Base-by-base conservation (phyloP, 1,140 invertebrate species). In the Geopemphigus sp. region DNA sequence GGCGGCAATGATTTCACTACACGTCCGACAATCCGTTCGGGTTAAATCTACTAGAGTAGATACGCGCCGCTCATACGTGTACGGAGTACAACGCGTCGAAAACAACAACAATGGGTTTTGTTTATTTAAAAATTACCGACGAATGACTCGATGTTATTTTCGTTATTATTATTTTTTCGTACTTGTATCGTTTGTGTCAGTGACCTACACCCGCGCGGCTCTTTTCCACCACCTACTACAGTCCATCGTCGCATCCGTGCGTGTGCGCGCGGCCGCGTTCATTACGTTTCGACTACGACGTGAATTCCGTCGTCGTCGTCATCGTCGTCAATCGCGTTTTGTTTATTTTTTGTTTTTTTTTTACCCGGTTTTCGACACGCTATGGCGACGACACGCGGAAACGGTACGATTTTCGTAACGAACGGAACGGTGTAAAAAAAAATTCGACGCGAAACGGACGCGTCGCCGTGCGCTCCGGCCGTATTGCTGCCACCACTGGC, bases 91-190 rank as follows among this genome's bases (percentile, higher is more conserved):
- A 63, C 24, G 26, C 29, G 5, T 17, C 19, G 15, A 22, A 64
- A 64, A 63, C 26, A 14, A 64, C 19, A 64, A 64, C 32, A 64
- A 64, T 64, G 29, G 17, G 24, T 63, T 64, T 64, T 64, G 63
- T 39, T 64, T 64, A n/a, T 64, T 45, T 66, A 22, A 39, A 45
- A 66, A 66, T 66, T 47, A 22, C 64, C 15, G 32, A 66, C n/a
- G n/a, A 22, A 66, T 45, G 19, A 66, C 32, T 47, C 12, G 39
- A n/a, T 11, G 32, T 22, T 64, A 22, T 66, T 66, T 47, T 15
- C 8, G 17, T 63, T 39, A 8, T 39, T 39, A 39, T 39, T 39
- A n/a, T 39, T 47, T 66, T 45, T 26, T 22, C 4, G 32, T 32
- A 66, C 32, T 39, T 39, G 8, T 8, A 8, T 47, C 3, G 1